These are phyloP conservation scores for Dasyornis broadbenti DNA, from an alignment of 2,113 vertebrate genomes.

Conservation along the genomic window DNA sequence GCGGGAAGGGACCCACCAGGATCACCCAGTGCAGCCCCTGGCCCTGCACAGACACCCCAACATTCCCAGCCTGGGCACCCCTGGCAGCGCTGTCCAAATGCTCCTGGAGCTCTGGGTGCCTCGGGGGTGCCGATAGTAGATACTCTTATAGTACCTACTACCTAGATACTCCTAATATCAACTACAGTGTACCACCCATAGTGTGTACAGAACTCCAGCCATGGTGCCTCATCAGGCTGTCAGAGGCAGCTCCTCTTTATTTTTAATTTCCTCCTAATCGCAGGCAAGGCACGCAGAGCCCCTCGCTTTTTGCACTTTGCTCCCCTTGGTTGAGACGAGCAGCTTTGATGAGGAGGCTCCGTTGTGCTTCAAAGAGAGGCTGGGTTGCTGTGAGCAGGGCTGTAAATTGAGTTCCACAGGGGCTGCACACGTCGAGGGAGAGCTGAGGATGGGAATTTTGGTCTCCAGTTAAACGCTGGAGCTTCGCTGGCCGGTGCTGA, in stretches of 20 bases:
- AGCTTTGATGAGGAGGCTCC: constrained; percentile 1
- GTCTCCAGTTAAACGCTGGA: not conserved
- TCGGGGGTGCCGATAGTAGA: not conserved
- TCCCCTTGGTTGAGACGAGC: not conserved
- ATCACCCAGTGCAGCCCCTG: not conserved
- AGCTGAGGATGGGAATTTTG: not conserved
- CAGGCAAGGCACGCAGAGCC: not conserved
- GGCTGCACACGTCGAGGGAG: fast-evolving
- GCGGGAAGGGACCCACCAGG: not conserved
- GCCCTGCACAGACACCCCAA: not conserved
- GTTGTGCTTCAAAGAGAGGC: not conserved
- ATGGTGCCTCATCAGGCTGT: not conserved
- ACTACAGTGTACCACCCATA: not conserved
- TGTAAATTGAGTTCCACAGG: not conserved
- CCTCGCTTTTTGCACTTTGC: not conserved
- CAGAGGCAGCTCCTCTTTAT: not conserved
- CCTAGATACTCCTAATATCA: too few relatives aligned
- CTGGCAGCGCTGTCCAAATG: fast-evolving
- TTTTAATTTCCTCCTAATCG: not conserved
- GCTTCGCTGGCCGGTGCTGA: not conserved
- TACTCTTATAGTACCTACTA: not conserved
- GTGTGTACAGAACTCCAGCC: not conserved
- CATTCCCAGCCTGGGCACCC: not conserved
- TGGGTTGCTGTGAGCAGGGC: not conserved
- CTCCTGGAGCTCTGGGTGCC: not conserved